Conservation (phyloP, 2,113 vertebrate genomes). For the Nycticebus coucang region DNA sequence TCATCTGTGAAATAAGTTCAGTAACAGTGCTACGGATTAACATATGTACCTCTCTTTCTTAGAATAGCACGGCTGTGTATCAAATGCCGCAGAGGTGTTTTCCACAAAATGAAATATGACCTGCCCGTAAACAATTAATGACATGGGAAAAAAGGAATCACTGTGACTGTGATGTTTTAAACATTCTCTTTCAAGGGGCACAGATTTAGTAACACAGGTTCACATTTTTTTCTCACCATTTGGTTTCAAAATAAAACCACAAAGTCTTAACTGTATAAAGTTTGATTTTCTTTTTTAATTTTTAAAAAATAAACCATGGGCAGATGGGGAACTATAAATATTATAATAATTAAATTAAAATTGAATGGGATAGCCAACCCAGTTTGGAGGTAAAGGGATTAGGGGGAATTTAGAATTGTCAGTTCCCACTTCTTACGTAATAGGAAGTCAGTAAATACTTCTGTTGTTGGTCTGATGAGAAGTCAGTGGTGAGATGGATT, state of each 20-base stretch:
- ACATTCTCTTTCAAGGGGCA: not conserved
- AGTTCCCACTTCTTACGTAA: not conserved
- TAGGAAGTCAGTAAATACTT: not conserved
- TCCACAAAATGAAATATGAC: not conserved
- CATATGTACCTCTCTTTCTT: not conserved
- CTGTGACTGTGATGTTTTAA: slow-evolving; percentile 38
- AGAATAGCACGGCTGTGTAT: not conserved
- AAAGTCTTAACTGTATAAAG: not conserved
- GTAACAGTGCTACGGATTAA: not conserved
- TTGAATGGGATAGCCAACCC: fast-evolving
- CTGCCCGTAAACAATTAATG: not conserved
- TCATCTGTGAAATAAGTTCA: not conserved
- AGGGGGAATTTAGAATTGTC: not conserved
- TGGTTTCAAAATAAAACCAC: not conserved
- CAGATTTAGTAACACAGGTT: not conserved
- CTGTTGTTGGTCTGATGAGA: not conserved
- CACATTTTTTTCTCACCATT: not conserved
- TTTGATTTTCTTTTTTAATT: not conserved
- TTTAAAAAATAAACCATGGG: not conserved
- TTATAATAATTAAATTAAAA: not conserved
- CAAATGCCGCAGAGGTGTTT: not conserved
- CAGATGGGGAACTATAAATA: not conserved
- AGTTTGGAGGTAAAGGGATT: not conserved
- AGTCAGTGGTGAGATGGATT: not conserved
- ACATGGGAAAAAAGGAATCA: slow-evolving; percentile 20